phyloP scores from a whole-genome alignment of 2,113 vertebrate genomes.

The Oenanthe oenanthe region DNA sequence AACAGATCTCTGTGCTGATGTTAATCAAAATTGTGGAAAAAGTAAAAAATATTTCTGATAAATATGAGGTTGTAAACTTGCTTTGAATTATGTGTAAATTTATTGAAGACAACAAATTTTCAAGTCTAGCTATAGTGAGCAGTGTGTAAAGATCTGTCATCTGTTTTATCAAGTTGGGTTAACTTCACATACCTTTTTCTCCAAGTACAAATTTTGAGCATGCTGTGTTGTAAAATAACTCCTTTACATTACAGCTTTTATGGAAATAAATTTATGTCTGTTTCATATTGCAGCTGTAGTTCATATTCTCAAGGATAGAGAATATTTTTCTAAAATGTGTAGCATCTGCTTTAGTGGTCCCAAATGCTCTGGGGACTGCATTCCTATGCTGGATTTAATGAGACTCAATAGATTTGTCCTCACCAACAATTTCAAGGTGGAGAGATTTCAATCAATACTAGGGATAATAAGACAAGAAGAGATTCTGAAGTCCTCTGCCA shows the following conservation, averaged over 20 bases:
- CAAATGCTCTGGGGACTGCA: slow-evolving; percentile 41
- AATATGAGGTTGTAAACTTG: not conserved
- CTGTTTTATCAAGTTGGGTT: not conserved
- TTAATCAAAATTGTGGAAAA: not conserved
- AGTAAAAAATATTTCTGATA: not conserved
- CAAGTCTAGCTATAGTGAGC: not conserved
- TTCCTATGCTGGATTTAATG: slow-evolving; percentile 60
- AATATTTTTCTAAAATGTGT: slow-evolving; percentile 49
- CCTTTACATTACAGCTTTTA: not conserved
- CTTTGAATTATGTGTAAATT: not conserved
- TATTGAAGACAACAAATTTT: not conserved
- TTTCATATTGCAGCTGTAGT: slow-evolving; percentile 41
- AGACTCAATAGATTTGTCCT: slow-evolving; percentile 68
- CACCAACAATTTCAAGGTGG: slow-evolving; percentile 66
- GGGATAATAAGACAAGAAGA: slow-evolving; percentile 65
- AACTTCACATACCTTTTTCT: not conserved
- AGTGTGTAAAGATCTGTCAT: not conserved
- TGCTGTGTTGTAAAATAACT: not conserved
- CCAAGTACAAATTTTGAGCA: not conserved
- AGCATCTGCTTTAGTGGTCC: slow-evolving; percentile 57
- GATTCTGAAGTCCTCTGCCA: slow-evolving; percentile 11
- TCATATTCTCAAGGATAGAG: slow-evolving; percentile 36
- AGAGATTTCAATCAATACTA: slow-evolving; percentile 67
- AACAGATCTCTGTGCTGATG: not conserved
- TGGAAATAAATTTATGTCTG: slow-evolving; percentile 1